A percentile compares a stretch with the other conserved stretches of the same genome.
These are phyloP conservation scores for Gymnocypris eckloni DNA, from an alignment of 2,797 vertebrate species.

Conservation along the genomic window DNA sequence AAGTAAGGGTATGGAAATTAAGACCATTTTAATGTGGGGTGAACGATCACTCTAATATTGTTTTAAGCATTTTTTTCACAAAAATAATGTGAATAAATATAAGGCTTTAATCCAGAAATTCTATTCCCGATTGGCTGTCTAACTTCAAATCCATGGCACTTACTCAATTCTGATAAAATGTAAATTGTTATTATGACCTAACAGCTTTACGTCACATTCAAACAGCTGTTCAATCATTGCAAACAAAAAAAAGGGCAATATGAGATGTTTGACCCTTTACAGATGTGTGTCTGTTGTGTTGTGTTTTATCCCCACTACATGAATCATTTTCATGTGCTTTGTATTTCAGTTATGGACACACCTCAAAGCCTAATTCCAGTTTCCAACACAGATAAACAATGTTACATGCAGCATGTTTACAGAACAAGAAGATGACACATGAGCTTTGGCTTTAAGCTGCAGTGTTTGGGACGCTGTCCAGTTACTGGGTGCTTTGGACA, in stretches of 20 bases:
- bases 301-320: slow-evolving; percentile 29
- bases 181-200: not conserved
- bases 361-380: slow-evolving; percentile 34
- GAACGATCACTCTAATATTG: too few species aligned
- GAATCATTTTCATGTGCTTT: slow-evolving; percentile 24
- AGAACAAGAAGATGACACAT: slow-evolving; percentile 22
- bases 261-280: slow-evolving; percentile 29
- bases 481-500: not conserved
- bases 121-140: not conserved
- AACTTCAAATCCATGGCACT: not conserved
- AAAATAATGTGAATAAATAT: not conserved
- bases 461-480: slow-evolving; percentile 3
- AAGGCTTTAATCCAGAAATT: not conserved
- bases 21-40: too few species aligned
- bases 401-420: slow-evolving; percentile 40
- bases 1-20: too few species aligned
- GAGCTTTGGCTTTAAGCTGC: slow-evolving; percentile 34
- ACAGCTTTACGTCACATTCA: not conserved
- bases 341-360: slow-evolving; percentile 32
- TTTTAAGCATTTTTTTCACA: not conserved
- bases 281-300: slow-evolving; percentile 22
- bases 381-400: slow-evolving; percentile 32
- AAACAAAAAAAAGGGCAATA: slow-evolving; percentile 1
- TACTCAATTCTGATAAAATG: not conserved
- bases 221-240: not conserved